Percentiles rank a stretch among this genome's conserved stretches.
phyloP scores from a whole-genome alignment of 2,888 invertebrate genomes.

The Lacanobia oleracea region DNA sequence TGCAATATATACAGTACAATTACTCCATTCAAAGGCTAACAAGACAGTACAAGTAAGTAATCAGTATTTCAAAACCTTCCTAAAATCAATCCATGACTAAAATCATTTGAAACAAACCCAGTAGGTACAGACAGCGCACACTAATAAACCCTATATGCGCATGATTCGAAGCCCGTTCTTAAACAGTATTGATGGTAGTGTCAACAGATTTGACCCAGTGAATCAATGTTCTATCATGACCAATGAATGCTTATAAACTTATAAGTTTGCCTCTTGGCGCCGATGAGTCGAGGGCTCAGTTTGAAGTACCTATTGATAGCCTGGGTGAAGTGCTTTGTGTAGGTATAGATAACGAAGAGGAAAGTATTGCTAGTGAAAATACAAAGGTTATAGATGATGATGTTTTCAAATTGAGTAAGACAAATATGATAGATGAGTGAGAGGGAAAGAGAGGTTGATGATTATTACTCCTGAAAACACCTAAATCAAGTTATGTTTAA shows the following conservation, averaged over 20 bases:
- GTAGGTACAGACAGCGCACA: constrained; percentile 50
- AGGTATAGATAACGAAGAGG: constrained; percentile 2
- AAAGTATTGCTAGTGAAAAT: not conserved
- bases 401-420: not conserved
- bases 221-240: constrained; percentile 85
- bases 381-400: no score
- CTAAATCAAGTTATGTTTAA: not conserved
- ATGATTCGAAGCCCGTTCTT: constrained; percentile 73
- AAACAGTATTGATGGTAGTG: constrained; percentile 86
- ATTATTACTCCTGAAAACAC: not conserved
- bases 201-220: constrained; percentile 87
- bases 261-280: constrained; percentile 69
- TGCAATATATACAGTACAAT: not conserved
- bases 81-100: not conserved
- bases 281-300: constrained; percentile 57
- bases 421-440: no score
- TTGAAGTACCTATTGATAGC: constrained; percentile 48
- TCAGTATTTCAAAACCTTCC: not conserved
- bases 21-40: not conserved
- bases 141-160: constrained; percentile 60
- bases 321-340: constrained; percentile 3
- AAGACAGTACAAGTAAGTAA: not conserved
- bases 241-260: constrained; percentile 77
- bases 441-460: not conserved
- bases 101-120: constrained; percentile 7